Evolutionary conservation across 2,888 invertebrate genomes (phyloP).

Genomic region (Seira sanloemensis): DNA sequence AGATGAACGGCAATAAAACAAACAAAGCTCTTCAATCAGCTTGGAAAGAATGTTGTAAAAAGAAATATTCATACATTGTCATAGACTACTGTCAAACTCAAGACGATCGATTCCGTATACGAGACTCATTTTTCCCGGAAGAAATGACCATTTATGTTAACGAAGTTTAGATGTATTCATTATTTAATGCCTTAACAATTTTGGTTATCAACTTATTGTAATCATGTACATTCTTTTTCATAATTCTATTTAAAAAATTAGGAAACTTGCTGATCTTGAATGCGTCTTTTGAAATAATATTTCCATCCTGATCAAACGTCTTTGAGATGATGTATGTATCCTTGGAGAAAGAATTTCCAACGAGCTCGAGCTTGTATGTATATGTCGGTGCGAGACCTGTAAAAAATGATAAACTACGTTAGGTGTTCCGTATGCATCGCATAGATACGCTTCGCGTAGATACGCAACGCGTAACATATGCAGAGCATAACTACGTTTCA

Average conservation of each 20-base stretch:
- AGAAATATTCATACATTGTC: slow-evolving; percentile 64
- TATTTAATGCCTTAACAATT: slow-evolving; percentile 11
- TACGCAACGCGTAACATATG: not conserved
- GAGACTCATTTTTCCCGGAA: slow-evolving; percentile 66
- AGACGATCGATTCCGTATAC: slow-evolving; percentile 60
- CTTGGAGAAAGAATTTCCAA: not conserved
- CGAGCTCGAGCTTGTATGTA: not conserved
- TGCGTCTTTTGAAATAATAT: not conserved
- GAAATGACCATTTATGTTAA: slow-evolving; percentile 32
- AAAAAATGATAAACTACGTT: too few species aligned
- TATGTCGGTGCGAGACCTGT: too few species aligned
- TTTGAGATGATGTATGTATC: not conserved
- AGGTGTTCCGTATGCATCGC: not conserved
- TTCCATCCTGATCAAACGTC: not conserved
- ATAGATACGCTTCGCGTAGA: not conserved
- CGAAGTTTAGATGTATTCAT: slow-evolving; percentile 45
- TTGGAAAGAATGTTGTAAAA: slow-evolving; percentile 56
- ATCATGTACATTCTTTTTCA: not conserved
- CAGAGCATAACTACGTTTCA: not conserved
- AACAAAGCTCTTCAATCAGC: slow-evolving; percentile 46
- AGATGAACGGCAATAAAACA: slow-evolving; percentile 63
- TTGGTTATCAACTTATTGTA: not conserved
- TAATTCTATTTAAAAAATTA: not conserved
- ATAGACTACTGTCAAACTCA: slow-evolving; percentile 63
- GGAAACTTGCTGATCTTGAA: not conserved